Base-by-base conservation (phyloP, 2,888 invertebrate species). In the Byasa hedistus region DNA sequence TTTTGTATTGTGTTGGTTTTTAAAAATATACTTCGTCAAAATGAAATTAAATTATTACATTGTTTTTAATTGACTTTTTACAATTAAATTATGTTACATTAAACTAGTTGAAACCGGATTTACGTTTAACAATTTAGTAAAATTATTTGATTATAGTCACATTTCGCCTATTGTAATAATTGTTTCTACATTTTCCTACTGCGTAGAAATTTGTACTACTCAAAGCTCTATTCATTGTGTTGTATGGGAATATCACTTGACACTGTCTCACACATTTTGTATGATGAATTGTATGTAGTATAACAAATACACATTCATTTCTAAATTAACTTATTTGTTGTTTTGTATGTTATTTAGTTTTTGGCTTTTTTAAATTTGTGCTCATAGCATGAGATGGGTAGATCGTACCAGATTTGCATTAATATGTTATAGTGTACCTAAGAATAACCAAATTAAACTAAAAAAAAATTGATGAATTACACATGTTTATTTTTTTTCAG, bases 131-230 rank as follows among this genome's bases (percentile, higher is more conserved):
- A n/a, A n/a, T 71, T 75, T 83, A 84, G 84, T 80, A 70, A 79
- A 81, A 78, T 80, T 81, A 77, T 77, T 70, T 78, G 75, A 72
- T 75, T 69, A 72, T 82, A 81, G 78, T 76, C 74, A 74, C 78
- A 76, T 78, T 70, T 55, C 54, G 57, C 63, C 58, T 64, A 61
- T 62, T 61, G 32, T 68, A 65, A 32, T 68, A 66, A 61, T 67
- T 61, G 55, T 65, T 66, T 64, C 61, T 65, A 64, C 68, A 60
- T 59, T 58, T 64, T 69, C 68, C 65, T 63, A 63, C 59, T 62
- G 58, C 56, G 48, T 68, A 69, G 66, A 68, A 61, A 58, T 65
- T 62, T 63, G 57, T 52, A 58, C 23, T 36, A 57, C 54, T 56
- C 48, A 48, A 32, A 54, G 54, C 19, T 55, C 52, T 55, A 57